Evolutionary conservation across 1,140 invertebrate genomes (phyloP).

Genomic region (Phortica variegata): DNA sequence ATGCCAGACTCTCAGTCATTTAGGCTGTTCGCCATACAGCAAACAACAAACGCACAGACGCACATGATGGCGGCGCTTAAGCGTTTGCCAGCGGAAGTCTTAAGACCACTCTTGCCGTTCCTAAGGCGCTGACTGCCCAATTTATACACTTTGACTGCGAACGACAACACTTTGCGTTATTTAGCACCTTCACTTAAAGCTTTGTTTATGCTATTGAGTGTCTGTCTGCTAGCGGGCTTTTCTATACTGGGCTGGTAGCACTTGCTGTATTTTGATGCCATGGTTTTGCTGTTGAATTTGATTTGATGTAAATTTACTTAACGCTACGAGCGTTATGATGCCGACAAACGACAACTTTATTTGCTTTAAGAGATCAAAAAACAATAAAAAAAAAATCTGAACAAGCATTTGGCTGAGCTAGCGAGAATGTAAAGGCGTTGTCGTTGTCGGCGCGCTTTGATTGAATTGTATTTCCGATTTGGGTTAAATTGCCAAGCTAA

Average conservation of each 20-base stretch:
- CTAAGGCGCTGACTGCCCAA: too few relatives aligned
- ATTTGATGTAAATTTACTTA: not conserved
- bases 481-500: not conserved
- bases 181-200: conserved; percentile 51
- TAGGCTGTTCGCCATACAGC: conserved; percentile 13
- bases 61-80: conserved; percentile 21
- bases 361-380: conserved; percentile 28
- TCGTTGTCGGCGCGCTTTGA: conserved; percentile 16
- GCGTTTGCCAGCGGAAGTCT: too few relatives aligned
- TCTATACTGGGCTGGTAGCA: too few relatives aligned
- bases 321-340: conserved; percentile 7
- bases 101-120: too few relatives aligned
- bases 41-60: conserved; percentile 1
- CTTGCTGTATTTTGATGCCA: too few relatives aligned
- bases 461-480: conserved; percentile 30
- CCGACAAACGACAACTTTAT: not conserved
- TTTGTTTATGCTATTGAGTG: conserved; percentile 32
- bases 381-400: not conserved
- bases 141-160: too few relatives aligned
- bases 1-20: conserved; percentile 32
- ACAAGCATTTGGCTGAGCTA: too few relatives aligned
- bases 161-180: conserved; percentile 44
- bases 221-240: not conserved
- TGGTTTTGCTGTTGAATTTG: too few relatives aligned
- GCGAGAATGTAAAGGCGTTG: not conserved